A percentile compares a stretch with the other conserved stretches of the same genome.
Conservation (phyloP, 2,113 vertebrate genomes). For the Oryzias javanicus region DNA sequence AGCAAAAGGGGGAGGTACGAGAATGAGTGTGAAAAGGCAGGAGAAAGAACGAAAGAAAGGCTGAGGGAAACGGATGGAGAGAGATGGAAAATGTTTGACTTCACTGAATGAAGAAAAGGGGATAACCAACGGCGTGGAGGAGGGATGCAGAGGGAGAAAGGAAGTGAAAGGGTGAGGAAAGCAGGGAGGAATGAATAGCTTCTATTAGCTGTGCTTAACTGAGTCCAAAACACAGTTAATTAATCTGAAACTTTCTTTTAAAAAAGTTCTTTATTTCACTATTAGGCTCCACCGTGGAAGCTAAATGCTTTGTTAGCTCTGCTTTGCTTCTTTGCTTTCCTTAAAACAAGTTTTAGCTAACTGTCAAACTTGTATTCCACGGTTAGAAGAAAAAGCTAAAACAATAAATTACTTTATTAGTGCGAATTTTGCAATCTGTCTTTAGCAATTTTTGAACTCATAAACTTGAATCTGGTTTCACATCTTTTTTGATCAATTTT, state of each 20-base stretch:
- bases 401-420: no score
- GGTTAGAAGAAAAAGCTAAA: no score
- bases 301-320: conserved; percentile 10
- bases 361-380: no score
- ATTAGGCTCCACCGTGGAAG: conserved; percentile 17
- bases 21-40: conserved; percentile 6
- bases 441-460: background rate
- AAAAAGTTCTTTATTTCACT: conserved; percentile 45
- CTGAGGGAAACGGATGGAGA: background rate
- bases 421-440: no score
- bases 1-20: background rate
- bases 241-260: conserved; percentile 59
- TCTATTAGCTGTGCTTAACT: conserved; percentile 64
- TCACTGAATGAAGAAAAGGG: conserved; percentile 7
- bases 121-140: conserved; percentile 3
- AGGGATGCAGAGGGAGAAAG: conserved; percentile 1
- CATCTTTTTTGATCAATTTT: no score
- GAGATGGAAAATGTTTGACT: conserved; percentile 8
- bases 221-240: conserved; percentile 65
- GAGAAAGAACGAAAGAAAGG: background rate
- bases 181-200: conserved; percentile 40
- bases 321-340: conserved; percentile 16
- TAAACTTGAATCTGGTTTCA: background rate
- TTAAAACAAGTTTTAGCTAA: no score
- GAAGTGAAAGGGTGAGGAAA: conserved; percentile 12